Conservation (phyloP, 2,888 invertebrate genomes). For the Hypomecis punctinalis region DNA sequence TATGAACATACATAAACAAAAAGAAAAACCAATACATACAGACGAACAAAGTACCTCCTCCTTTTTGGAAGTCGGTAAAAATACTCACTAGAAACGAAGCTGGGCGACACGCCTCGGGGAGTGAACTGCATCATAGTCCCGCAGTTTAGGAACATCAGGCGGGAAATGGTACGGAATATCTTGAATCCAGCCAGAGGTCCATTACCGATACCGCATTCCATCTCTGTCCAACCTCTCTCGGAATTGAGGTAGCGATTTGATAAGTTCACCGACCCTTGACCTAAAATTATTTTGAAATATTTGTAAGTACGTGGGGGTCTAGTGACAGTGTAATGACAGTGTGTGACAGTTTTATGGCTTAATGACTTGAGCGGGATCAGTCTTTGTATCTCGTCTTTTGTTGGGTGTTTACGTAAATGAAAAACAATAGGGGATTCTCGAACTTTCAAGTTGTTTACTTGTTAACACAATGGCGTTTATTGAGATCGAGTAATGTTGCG, state of each 20-base stretch:
- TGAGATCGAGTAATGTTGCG: too few species aligned
- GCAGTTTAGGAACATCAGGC: conserved; percentile 90
- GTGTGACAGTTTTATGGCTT: too few species aligned
- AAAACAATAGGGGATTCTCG: too few species aligned
- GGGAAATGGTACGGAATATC: conserved; percentile 90
- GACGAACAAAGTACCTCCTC: too few species aligned
- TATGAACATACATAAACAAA: too few species aligned
- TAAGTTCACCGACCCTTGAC: conserved; percentile 90
- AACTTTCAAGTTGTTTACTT: too few species aligned
- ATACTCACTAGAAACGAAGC: conserved; percentile 89
- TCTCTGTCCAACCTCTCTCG: conserved; percentile 94
- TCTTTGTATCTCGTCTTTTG: too few species aligned
- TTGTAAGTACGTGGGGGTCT: not conserved
- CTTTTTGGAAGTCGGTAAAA: not conserved
- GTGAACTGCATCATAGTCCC: conserved; percentile 91
- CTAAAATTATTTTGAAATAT: conserved; percentile 61
- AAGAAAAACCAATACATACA: too few species aligned
- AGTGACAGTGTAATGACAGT: too few species aligned
- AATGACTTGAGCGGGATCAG: too few species aligned
- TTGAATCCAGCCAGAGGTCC: conserved; percentile 92
- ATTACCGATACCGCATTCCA: conserved; percentile 93
- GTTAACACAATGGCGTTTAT: too few species aligned
- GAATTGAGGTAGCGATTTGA: conserved; percentile 91
- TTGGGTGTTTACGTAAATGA: too few species aligned
- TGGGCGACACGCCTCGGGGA: conserved; percentile 90